Conservation (phyloP, 2,113 vertebrate species). For the Casuarius casuarius region DNA sequence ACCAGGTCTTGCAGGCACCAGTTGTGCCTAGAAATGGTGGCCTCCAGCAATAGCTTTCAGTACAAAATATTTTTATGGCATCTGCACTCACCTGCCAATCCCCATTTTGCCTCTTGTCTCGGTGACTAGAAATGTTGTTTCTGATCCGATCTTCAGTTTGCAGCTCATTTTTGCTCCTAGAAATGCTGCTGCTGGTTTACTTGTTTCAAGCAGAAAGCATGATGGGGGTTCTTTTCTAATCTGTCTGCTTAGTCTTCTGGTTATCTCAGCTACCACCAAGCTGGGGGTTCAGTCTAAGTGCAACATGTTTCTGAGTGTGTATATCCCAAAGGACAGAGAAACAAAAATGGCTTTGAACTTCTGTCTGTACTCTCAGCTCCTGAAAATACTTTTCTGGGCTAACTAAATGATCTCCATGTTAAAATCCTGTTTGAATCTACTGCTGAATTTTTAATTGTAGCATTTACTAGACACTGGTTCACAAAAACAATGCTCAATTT, state of each 20-base stretch:
- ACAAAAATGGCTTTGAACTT: background rate
- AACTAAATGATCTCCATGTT: background rate
- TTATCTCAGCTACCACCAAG: background rate
- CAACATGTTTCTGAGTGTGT: background rate
- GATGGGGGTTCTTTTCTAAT: background rate
- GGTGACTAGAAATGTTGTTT: background rate
- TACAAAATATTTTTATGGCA: background rate
- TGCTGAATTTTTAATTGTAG: background rate
- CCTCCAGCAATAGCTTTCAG: background rate
- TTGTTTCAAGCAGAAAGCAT: background rate
- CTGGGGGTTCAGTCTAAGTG: background rate
- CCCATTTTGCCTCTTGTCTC: background rate
- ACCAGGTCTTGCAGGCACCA: background rate
- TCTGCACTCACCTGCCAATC: background rate
- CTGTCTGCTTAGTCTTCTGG: background rate
- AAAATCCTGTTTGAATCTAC: background rate
- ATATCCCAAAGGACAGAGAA: background rate
- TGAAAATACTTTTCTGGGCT: background rate
- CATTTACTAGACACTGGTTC: background rate
- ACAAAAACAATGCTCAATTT: background rate
- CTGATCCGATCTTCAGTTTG: background rate
- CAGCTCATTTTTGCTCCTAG: background rate
- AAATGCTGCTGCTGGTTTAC: rapidly evolving
- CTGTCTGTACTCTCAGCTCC: background rate
- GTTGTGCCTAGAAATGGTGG: background rate